Evolutionary conservation across 2,113 vertebrate genomes (phyloP).

Genomic region (Pholis gunnellus): DNA sequence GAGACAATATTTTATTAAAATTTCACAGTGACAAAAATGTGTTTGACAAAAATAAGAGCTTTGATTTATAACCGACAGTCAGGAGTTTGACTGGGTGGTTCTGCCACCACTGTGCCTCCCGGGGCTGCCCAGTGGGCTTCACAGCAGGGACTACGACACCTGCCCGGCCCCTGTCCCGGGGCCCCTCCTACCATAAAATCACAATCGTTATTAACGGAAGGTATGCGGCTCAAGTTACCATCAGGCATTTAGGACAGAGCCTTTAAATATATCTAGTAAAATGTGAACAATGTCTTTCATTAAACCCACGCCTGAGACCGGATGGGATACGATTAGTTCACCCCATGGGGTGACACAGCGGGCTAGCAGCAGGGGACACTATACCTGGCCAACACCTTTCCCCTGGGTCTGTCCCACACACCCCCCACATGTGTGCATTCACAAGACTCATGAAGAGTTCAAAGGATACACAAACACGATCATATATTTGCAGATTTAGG

Average conservation of each 20-base stretch:
- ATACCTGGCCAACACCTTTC: slow-evolving; percentile 59
- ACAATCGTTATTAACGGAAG: slow-evolving; percentile 43
- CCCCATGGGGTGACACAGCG: slow-evolving; percentile 50
- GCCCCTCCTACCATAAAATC: slow-evolving; percentile 65
- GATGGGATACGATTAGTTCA: slow-evolving; percentile 38
- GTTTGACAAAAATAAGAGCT: neutral
- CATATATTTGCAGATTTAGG: neutral
- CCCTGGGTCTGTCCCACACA: slow-evolving; percentile 5
- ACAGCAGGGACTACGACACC: slow-evolving; percentile 65
- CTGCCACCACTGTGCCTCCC: slow-evolving; percentile 28
- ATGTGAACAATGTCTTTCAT: slow-evolving; percentile 61
- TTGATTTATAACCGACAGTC: neutral
- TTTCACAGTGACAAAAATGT: neutral
- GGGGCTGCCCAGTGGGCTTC: slow-evolving; percentile 70
- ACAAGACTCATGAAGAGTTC: neutral
- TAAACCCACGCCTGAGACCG: slow-evolving; percentile 33
- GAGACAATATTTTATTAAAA: neutral
- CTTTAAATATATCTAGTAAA: slow-evolving; percentile 39
- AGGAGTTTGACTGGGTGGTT: slow-evolving; percentile 22
- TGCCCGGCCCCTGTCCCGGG: slow-evolving; percentile 49
- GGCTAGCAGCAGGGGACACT: slow-evolving; percentile 39
- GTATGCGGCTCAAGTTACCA: slow-evolving; percentile 63
- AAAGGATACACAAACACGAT: neutral
- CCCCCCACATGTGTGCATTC: neutral
- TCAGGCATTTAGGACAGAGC: slow-evolving; percentile 26